These are phyloP conservation scores for Thamnaconus septentrionalis DNA, from an alignment of 2,113 vertebrate genomes.

Conservation along the genomic window DNA sequence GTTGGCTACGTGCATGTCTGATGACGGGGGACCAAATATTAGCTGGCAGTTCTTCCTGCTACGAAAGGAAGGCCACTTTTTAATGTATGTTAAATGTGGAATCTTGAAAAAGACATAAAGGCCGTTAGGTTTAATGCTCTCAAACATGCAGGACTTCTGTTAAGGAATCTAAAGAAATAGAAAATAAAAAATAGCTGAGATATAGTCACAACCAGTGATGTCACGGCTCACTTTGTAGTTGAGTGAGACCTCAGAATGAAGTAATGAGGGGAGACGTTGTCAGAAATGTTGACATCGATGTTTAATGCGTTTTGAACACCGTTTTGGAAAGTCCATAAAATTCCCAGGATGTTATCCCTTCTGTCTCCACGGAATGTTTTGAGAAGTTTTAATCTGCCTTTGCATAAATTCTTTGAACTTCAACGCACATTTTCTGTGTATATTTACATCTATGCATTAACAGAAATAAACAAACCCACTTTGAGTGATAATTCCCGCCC, in stretches of 20 bases:
- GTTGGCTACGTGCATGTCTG: background rate
- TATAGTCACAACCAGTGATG: slow-evolving; percentile 4
- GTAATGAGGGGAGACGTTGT: background rate
- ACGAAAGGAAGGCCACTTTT: background rate
- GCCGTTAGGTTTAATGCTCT: too few relatives aligned
- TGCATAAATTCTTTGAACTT: slow-evolving; percentile 6
- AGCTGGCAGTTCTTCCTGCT: slow-evolving; percentile 7
- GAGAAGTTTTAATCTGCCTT: slow-evolving; percentile 14
- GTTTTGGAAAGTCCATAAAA: slow-evolving; percentile 33
- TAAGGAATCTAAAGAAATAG: too few relatives aligned
- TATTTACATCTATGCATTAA: too few relatives aligned
- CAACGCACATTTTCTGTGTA: background rate
- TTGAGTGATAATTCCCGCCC: too few relatives aligned
- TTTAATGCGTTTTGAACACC: slow-evolving; percentile 38
- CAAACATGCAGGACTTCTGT: too few relatives aligned
- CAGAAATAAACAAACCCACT: too few relatives aligned
- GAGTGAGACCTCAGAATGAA: slow-evolving; percentile 24
- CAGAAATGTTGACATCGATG: slow-evolving; percentile 17
- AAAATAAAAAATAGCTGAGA: background rate
- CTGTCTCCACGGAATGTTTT: slow-evolving; percentile 1
- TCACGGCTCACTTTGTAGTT: slow-evolving; percentile 11
- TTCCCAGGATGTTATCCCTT: slow-evolving; percentile 20
- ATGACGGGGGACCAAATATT: slow-evolving; percentile 22
- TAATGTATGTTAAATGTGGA: too few relatives aligned
- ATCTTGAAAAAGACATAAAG: too few relatives aligned